Conservation (phyloP, 2,888 invertebrate genomes). For the Baronia brevicornis region DNA sequence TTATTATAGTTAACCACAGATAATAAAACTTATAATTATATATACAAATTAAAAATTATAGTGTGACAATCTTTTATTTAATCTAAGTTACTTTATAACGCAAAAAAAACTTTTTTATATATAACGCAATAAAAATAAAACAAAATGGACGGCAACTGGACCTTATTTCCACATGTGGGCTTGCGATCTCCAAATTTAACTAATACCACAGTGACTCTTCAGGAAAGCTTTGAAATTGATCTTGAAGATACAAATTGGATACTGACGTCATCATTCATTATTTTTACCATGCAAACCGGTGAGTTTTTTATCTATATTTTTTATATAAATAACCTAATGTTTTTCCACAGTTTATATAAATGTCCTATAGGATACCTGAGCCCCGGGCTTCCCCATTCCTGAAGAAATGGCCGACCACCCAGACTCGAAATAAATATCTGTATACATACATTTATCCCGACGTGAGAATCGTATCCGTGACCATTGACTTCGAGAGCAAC, state of each 20-base stretch:
- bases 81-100: neutral
- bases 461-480: no score
- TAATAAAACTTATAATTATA: no score
- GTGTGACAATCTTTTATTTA: neutral
- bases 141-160: conserved; percentile 53
- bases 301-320: conserved; percentile 20
- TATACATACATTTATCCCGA: no score
- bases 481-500: no score
- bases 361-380: no score
- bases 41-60: no score
- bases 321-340: no score
- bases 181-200: conserved; percentile 53
- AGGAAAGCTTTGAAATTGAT: conserved; percentile 81
- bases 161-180: conserved; percentile 33
- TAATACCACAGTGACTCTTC: conserved; percentile 62
- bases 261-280: conserved; percentile 90
- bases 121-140: neutral
- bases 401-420: no score
- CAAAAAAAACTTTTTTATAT: conserved; percentile 1
- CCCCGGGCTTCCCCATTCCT: no score
- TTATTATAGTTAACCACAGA: no score
- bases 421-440: no score
- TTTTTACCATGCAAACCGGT: conserved; percentile 96
- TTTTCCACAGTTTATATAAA: no score
- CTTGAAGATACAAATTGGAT: conserved; percentile 92